These are phyloP conservation scores for Hemicrepidius hirtus DNA, from an alignment of 2,888 invertebrate species.

Conservation along the genomic window DNA sequence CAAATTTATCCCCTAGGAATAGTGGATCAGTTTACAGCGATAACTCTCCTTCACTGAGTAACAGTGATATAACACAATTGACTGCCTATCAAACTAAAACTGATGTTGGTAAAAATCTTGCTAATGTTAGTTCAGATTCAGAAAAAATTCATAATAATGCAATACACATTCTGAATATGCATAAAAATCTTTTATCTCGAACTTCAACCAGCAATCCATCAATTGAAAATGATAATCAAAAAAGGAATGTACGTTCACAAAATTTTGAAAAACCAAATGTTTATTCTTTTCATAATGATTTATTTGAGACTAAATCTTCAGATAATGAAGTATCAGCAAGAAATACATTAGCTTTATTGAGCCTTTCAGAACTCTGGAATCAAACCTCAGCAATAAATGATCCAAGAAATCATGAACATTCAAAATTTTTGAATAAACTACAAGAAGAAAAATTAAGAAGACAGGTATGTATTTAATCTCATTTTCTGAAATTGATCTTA, in stretches of 20 bases:
- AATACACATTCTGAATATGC: constrained; percentile 60
- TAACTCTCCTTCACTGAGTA: constrained; percentile 51
- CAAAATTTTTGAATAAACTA: constrained; percentile 71
- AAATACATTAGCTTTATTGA: constrained; percentile 66
- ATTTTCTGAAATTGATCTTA: too few relatives aligned
- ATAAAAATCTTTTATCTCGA: constrained; percentile 58
- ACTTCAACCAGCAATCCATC: neutral
- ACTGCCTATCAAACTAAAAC: constrained; percentile 60
- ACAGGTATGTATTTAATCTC: constrained; percentile 77
- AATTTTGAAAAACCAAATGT: neutral
- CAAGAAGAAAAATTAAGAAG: constrained; percentile 86
- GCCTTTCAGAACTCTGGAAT: constrained; percentile 81
- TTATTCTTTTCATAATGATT: constrained; percentile 7
- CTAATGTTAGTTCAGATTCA: constrained; percentile 34
- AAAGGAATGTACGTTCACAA: neutral
- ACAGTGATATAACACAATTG: constrained; percentile 63
- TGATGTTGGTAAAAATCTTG: constrained; percentile 46
- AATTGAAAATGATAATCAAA: constrained; percentile 9
- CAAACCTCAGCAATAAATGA: constrained; percentile 60
- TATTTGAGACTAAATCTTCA: constrained; percentile 4
- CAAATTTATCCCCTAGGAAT: constrained; percentile 30
- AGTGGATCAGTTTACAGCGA: constrained; percentile 36
- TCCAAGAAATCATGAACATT: constrained; percentile 56
- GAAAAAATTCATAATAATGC: constrained; percentile 59
- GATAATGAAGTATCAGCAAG: constrained; percentile 30